A percentile compares a stretch with the other conserved stretches of the same genome.
These are phyloP conservation scores for Apodemus sylvaticus DNA, from an alignment of 2,113 vertebrate species.

Conservation along the genomic window DNA sequence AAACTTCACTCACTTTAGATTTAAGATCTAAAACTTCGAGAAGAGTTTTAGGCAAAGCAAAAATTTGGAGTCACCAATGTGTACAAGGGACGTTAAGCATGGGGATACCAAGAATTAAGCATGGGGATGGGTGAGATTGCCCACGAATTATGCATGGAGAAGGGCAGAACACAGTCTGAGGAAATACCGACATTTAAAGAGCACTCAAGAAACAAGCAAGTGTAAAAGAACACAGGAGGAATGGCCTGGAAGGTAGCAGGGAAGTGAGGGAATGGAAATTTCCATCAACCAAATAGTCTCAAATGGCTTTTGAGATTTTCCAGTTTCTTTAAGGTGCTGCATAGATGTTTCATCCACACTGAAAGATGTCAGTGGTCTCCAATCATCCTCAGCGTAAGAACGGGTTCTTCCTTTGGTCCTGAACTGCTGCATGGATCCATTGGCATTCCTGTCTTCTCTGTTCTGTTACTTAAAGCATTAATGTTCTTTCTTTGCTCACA, in stretches of 20 bases:
- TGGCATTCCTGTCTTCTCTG: rapidly evolving
- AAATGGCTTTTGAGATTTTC: too few species aligned
- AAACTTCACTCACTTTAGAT: background rate
- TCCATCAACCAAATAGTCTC: background rate
- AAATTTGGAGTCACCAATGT: background rate
- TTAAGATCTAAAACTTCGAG: background rate
- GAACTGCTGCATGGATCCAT: rapidly evolving
- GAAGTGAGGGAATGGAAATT: background rate
- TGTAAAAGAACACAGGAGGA: background rate
- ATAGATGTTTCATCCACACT: background rate
- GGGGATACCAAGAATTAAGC: background rate
- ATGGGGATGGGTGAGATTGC: too few species aligned
- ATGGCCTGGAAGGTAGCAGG: rapidly evolving
- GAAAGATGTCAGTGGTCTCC: background rate
- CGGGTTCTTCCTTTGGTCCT: rapidly evolving
- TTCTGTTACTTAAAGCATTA: rapidly evolving
- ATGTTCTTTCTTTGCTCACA: background rate
- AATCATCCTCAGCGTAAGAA: background rate
- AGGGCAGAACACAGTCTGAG: too few species aligned
- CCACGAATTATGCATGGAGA: too few species aligned
- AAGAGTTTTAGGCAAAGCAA: background rate
- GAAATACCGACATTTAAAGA: background rate
- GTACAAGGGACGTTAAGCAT: background rate
- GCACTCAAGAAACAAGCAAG: too few species aligned
- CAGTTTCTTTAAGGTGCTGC: too few species aligned